Conservation (phyloP, 2,797 vertebrate species). For the Diplodus puntazzo region DNA sequence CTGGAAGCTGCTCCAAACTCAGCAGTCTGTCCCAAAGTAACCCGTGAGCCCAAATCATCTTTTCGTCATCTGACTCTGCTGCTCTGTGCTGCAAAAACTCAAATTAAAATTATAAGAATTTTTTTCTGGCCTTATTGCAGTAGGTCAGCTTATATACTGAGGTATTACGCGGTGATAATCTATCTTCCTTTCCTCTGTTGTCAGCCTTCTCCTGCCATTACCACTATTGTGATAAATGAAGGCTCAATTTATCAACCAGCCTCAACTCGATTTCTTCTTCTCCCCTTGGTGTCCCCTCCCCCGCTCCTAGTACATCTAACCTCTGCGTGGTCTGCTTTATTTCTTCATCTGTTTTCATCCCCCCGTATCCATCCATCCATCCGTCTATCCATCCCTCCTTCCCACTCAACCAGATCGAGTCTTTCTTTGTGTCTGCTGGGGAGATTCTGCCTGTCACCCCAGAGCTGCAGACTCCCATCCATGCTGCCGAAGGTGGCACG, state of each 20-base stretch:
- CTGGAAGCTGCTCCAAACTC: slow-evolving; percentile 50
- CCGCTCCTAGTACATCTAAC: slow-evolving; percentile 43
- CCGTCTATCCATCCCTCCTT: slow-evolving; percentile 49
- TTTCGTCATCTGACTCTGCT: slow-evolving; percentile 33
- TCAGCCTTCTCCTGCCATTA: slow-evolving; percentile 72
- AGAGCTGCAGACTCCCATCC: slow-evolving; percentile 64
- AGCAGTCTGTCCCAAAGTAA: slow-evolving; percentile 29
- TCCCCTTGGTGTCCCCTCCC: slow-evolving; percentile 31
- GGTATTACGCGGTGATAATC: slow-evolving; percentile 65
- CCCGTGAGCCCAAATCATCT: slow-evolving; percentile 24
- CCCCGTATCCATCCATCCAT: slow-evolving; percentile 35
- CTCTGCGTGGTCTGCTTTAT: slow-evolving; percentile 60
- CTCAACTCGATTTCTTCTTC: slow-evolving; percentile 56
- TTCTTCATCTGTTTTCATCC: slow-evolving; percentile 65
- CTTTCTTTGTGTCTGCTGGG: slow-evolving; percentile 71
- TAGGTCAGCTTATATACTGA: slow-evolving; percentile 48
- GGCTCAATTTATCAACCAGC: slow-evolving; percentile 76
- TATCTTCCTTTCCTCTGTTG: slow-evolving; percentile 72
- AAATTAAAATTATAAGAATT: slow-evolving; percentile 36
- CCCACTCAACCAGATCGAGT: slow-evolving; percentile 53
- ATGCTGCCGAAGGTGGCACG: slow-evolving; percentile 65
- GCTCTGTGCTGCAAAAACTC: slow-evolving; percentile 10
- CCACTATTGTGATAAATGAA: slow-evolving; percentile 79
- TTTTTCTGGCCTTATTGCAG: slow-evolving; percentile 31
- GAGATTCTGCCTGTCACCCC: slow-evolving; percentile 69